Conservation (phyloP, 2,888 invertebrate species). For the Hypercompe scribonia region DNA sequence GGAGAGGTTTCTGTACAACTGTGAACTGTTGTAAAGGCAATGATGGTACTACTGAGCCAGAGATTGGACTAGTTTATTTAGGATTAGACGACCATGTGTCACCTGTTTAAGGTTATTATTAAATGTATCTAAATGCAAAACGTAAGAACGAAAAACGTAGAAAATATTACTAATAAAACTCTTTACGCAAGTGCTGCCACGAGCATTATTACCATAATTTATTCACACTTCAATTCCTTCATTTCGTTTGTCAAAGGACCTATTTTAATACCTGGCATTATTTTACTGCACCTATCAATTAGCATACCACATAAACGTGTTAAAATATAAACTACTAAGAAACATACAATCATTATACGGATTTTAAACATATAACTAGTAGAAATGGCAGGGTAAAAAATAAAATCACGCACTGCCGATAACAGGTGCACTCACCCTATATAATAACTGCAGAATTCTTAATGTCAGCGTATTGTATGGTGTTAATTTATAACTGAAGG, state of each 20-base stretch:
- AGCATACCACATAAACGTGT: constrained; percentile 2
- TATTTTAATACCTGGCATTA: background rate
- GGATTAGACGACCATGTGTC: no score
- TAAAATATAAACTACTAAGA: constrained; percentile 2
- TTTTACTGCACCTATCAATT: constrained; percentile 9
- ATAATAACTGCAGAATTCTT: constrained; percentile 52
- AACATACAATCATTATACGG: constrained; percentile 4
- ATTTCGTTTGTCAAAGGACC: background rate
- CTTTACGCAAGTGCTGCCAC: background rate
- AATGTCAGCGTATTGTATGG: constrained; percentile 51
- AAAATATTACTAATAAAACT: background rate
- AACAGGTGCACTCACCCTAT: constrained; percentile 34
- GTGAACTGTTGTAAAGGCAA: no score
- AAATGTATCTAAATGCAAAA: no score
- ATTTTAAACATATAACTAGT: constrained; percentile 1
- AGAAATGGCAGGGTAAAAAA: background rate
- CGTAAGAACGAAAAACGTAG: no score
- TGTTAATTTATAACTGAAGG: constrained; percentile 52
- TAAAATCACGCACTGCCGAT: background rate
- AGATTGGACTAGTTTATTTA: no score
- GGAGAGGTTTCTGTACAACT: no score
- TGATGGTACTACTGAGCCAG: no score
- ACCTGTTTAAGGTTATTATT: no score
- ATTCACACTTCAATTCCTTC: background rate
- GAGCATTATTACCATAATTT: background rate